These are phyloP conservation scores for Microcebus murinus DNA, from an alignment of 2,113 vertebrate species.

Conservation along the genomic window DNA sequence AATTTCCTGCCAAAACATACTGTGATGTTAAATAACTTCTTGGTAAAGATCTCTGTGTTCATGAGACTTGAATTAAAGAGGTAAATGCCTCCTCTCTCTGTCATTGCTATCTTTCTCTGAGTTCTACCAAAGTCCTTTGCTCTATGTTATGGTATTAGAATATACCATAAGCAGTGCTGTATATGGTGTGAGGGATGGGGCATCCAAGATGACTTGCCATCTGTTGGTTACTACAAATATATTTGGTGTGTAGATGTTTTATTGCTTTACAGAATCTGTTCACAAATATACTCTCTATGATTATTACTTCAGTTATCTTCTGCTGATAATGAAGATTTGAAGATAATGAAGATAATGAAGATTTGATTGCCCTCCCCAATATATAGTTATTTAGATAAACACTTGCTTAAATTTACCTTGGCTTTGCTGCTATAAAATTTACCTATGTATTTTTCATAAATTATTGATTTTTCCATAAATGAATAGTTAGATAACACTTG, in stretches of 20 bases:
- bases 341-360: constrained; percentile 13
- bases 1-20: background rate
- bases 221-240: background rate
- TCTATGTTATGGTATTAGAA: accelerated
- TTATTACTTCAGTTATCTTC: background rate
- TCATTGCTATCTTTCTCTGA: background rate
- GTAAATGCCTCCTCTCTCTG: background rate
- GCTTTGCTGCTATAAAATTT: background rate
- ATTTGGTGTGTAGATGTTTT: background rate
- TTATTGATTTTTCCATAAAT: background rate
- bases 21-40: background rate
- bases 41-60: background rate
- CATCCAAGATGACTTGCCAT: background rate
- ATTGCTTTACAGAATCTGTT: background rate
- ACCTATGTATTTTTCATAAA: background rate
- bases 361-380: background rate
- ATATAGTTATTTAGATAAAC: background rate
- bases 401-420: background rate
- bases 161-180: background rate
- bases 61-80: background rate
- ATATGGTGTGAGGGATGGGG: no score
- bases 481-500: background rate
- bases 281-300: background rate
- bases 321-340: constrained; percentile 5
- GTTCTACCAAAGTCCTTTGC: background rate